Evolutionary conservation across 1,140 invertebrate genomes (phyloP).

Genomic region (Saccostrea echinata): DNA sequence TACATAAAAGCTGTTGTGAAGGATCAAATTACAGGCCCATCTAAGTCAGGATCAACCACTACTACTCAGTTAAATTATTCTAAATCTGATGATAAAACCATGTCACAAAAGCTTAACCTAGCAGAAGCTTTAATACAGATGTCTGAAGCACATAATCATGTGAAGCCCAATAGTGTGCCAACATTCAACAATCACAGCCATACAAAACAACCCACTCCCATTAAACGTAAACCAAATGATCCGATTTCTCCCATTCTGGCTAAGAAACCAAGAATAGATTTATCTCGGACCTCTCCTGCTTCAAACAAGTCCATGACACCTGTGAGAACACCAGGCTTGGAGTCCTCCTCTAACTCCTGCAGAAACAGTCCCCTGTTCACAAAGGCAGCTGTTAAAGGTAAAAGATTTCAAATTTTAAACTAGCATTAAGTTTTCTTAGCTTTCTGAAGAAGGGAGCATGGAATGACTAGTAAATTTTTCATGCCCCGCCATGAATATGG

Average conservation of each 20-base stretch:
- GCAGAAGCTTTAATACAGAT: conserved; percentile 57
- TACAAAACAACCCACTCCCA: neutral
- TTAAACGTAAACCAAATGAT: conserved; percentile 9
- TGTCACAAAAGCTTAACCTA: conserved; percentile 49
- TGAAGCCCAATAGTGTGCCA: conserved; percentile 17
- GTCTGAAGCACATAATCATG: conserved; percentile 53
- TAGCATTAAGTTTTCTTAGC: neutral
- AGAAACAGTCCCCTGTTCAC: conserved; percentile 22
- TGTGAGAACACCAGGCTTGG: neutral
- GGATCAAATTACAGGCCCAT: conserved; percentile 15
- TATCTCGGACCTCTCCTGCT: neutral
- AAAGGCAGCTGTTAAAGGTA: conserved; percentile 21
- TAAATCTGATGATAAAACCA: neutral
- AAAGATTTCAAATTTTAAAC: too few relatives aligned
- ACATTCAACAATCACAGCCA: conserved; percentile 11
- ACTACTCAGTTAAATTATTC: neutral
- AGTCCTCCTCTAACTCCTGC: neutral
- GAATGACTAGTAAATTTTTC: neutral
- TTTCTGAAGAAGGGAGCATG: neutral
- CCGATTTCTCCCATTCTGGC: neutral
- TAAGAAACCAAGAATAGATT: neutral
- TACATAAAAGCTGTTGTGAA: conserved; percentile 53
- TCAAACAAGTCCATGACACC: neutral
- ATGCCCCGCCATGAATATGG: too few relatives aligned
- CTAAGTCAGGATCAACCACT: neutral